Base-by-base conservation (phyloP, 2,888 invertebrate species). In the Rotaria macrura region DNA sequence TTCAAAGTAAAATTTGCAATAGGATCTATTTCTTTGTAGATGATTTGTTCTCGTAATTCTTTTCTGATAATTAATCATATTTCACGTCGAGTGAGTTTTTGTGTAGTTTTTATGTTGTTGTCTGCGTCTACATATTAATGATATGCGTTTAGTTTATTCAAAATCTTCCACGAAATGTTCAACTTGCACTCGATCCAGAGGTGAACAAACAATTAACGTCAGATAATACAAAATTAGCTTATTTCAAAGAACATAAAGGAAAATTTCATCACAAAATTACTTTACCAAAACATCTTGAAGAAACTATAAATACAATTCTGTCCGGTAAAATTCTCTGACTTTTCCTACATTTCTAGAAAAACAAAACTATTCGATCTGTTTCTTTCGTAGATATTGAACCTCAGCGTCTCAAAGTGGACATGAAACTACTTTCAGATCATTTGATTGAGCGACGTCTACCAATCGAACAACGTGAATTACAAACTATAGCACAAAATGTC, bases 231-330 rank as follows among this genome's bases (percentile, higher is more conserved):
- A 65, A 84, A 54, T 83, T 84, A 55, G 79, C 74, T 12, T 54
- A 52, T 1, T 85, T 57, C 10, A 86, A 86, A 83, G 40, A 84
- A 29, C 86, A 86, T 79, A 74, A 72, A 74, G 86, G 86, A 79
- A 86, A 86, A 84, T 84, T 55, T 47, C 23, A n/a, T n/a, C n/a
- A 34, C 25, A 86, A 86, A 40, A 84, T 25, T 34, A 38, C 52
- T 65, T 23, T 86, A 47, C 85, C 85, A 34, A 29, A 34, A 38
- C 47, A 85, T 14, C 83, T 85, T 84, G 85, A 85, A 65, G 83
- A 85, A 47, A 83, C 65, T n/a, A 85, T 85, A 7, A 85, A 85
- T 65, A 72, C 65, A 65, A 38, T 85, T 72, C 12, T 85, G 49
- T 79, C 83, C 29, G 54, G 85, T 84, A 55, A 55, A 43, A 6